Conservation (phyloP, 2,888 invertebrate species). For the Hirtodrosophila duncani region DNA sequence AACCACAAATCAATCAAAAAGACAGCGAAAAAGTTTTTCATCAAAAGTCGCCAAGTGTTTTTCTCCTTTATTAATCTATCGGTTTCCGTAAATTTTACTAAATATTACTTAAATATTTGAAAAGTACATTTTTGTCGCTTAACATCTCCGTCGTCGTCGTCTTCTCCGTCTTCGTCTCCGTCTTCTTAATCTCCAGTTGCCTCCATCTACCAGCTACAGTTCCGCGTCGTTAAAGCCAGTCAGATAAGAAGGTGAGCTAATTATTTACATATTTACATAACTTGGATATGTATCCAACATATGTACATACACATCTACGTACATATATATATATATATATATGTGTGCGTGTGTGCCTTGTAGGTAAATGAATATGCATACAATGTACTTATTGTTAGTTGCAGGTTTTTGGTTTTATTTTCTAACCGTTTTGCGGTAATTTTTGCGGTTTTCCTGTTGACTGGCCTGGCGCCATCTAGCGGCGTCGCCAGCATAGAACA, state of each 20-base stretch:
- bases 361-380: neutral
- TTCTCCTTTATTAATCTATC: slow-evolving; percentile 30
- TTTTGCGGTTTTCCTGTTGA: slow-evolving; percentile 49
- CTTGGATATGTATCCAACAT: neutral
- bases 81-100: slow-evolving; percentile 42
- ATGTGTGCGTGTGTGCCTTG: slow-evolving; percentile 14
- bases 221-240: slow-evolving; percentile 1
- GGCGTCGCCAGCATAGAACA: too few species aligned
- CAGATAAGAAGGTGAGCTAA: slow-evolving; percentile 9
- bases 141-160: neutral
- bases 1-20: slow-evolving; percentile 71
- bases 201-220: neutral
- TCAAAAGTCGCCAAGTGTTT: slow-evolving; percentile 14
- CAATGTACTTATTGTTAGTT: neutral
- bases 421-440: slow-evolving; percentile 31
- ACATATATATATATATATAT: neutral
- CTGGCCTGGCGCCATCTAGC: slow-evolving; percentile 53
- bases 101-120: slow-evolving; percentile 31
- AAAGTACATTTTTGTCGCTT: slow-evolving; percentile 4
- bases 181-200: neutral
- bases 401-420: neutral
- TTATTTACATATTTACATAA: neutral
- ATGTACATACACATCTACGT: neutral
- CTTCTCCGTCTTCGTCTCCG: neutral
- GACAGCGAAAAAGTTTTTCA: neutral